Base-by-base conservation (phyloP, 2,113 vertebrate genomes). In the Piprites chloris region DNA sequence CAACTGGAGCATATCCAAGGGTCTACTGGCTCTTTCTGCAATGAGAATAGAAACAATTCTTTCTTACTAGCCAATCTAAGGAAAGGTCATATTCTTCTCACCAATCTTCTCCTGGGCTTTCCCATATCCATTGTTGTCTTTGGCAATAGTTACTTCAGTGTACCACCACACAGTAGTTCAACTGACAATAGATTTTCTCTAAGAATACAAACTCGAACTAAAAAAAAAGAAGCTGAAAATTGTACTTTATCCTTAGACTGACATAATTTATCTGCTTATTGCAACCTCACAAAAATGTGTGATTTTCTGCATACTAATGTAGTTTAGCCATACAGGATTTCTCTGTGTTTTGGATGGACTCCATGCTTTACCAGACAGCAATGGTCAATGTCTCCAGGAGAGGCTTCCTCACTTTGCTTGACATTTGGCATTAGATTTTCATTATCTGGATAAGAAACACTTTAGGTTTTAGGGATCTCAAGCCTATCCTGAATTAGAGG, bases 1-100 rank as follows among this genome's bases (percentile, higher is more conserved):
- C 96, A 96, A 90, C 92, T 93, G 91, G 96, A 97, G 69, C 94
- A 96, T 83, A 84, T 97, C 97, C 97, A 95, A 79, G 95, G 63
- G n/a, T 94, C 96, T 77, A 92, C 8, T 0, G 94, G 61, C 73
- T 97, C 96, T 74, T 86, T 94, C 98, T 98, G 97, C 61, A 96
- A 96, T 41, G 79, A 98, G 67, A 98, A 98, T 56, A 97, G 86
- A 87, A 90, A 97, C 44, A 92, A 58, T 44, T 82, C 83, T 68
- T 74, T 84, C 49, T 78, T 59, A 85, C 86, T 69, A 92, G 81
- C 68, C 33, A 12, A 53, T 92, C 65, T 66, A 74, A 86, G 41
- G 33, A 86, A 77, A 86, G 14, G 33, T 61, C 41, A n/a, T 59
- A 11, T 4, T 59, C 55, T 66, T 75, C 79, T 86, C 75, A 39